Evolutionary conservation across 2,113 vertebrate species (phyloP).

Genomic region (Cacatua alba): DNA sequence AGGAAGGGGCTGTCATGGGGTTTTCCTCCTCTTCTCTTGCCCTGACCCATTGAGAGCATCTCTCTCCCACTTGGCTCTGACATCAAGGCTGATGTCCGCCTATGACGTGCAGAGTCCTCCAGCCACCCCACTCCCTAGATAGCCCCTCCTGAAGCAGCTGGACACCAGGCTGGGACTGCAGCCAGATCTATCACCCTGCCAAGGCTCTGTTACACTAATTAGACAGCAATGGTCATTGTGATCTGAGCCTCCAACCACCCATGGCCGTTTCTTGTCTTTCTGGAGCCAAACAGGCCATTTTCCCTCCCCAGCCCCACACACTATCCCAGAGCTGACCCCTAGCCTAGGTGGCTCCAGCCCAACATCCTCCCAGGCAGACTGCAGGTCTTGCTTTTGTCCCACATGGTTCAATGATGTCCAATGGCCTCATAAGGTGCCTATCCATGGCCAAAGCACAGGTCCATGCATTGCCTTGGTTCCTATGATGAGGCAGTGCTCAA

Average conservation of each 20-base stretch:
- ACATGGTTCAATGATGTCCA: rapidly evolving
- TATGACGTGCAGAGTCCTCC: background rate
- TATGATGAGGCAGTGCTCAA: background rate
- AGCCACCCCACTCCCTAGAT: background rate
- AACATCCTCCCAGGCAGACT: background rate
- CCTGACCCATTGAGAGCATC: background rate
- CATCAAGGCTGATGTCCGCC: background rate
- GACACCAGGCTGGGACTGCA: background rate
- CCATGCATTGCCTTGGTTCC: background rate
- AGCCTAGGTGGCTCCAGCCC: background rate
- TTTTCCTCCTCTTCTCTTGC: background rate
- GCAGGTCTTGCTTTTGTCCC: background rate
- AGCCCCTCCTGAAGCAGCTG: background rate
- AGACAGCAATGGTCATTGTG: background rate
- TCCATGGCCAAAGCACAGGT: background rate
- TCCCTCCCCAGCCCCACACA: background rate
- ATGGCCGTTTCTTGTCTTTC: background rate
- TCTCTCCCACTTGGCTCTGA: background rate
- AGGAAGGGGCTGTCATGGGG: background rate
- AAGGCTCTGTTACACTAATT: background rate
- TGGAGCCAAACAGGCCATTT: background rate
- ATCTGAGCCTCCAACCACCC: background rate
- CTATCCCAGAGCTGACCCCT: background rate
- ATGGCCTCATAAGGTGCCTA: background rate
- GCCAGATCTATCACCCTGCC: background rate